These are phyloP conservation scores for Dendropsophus ebraccatus DNA, from an alignment of 2,113 vertebrate species.

Conservation along the genomic window DNA sequence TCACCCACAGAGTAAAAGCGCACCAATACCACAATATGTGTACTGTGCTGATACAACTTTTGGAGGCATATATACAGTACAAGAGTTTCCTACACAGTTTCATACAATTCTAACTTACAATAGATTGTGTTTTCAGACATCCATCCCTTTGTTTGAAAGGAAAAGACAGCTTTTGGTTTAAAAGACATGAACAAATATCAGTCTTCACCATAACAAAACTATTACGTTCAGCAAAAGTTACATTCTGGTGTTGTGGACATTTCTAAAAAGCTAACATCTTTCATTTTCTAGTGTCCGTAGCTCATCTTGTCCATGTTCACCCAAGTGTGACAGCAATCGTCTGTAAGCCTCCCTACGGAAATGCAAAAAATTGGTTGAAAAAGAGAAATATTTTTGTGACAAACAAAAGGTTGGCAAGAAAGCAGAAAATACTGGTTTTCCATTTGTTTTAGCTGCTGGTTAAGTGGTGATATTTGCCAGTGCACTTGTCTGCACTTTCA, in stretches of 20 bases:
- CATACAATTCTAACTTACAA: neutral
- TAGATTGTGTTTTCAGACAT: neutral
- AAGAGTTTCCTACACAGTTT: neutral
- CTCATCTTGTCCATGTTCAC: conserved; percentile 86
- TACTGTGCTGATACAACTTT: neutral
- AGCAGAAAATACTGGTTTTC: neutral
- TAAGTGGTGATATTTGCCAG: neutral
- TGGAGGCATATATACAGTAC: neutral
- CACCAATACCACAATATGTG: neutral
- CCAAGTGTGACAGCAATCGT: conserved; percentile 84
- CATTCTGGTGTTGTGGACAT: neutral
- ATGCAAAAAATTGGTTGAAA: conserved; percentile 38
- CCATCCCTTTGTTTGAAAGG: neutral
- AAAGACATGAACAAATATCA: neutral
- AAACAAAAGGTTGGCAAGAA: neutral
- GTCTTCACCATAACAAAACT: neutral
- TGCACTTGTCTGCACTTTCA: neutral
- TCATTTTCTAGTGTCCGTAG: conserved; percentile 84
- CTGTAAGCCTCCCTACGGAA: conserved; percentile 85
- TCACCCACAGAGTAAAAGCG: neutral
- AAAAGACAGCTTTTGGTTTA: neutral
- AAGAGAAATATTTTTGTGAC: neutral
- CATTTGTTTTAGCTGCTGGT: conserved; percentile 4
- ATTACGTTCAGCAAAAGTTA: neutral
- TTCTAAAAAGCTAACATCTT: conserved; percentile 59